Conservation (phyloP, 92 coral and sea anemone species). For the Epizoanthus illoricatus region DNA sequence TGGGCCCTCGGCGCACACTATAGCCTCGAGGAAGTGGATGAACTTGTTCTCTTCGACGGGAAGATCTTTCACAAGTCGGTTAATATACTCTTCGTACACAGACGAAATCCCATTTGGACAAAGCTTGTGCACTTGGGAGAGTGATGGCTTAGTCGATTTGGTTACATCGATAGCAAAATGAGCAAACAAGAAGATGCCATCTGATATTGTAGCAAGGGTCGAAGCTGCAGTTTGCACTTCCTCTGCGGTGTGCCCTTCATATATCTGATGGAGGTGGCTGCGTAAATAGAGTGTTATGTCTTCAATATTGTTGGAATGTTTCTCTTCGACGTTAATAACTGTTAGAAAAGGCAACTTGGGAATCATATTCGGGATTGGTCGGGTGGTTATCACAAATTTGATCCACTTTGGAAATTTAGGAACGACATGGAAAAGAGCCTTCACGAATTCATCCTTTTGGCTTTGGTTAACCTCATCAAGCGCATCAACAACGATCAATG, state of each 20-base stretch:
- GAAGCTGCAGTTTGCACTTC: conserved; percentile 8
- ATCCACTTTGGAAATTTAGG: conserved; percentile 47
- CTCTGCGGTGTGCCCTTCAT: conserved; percentile 10
- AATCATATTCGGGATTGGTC: conserved; percentile 20
- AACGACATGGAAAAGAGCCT: conserved; percentile 21
- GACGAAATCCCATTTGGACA: conserved; percentile 40
- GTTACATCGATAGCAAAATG: conserved; percentile 22
- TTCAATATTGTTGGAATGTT: conserved; percentile 10
- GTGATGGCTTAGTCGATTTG: neutral
- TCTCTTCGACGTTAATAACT: conserved; percentile 6
- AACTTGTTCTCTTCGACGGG: conserved; percentile 19
- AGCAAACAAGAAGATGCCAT: conserved; percentile 41
- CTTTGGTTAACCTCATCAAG: conserved; percentile 40
- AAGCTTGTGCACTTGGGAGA: conserved; percentile 23
- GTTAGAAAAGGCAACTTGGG: conserved; percentile 23
- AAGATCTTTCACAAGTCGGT: conserved; percentile 20
- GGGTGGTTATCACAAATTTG: conserved; percentile 40
- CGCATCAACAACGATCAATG: conserved; percentile 42
- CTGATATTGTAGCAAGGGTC: conserved; percentile 22
- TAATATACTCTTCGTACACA: conserved; percentile 40
- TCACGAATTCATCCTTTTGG: conserved; percentile 39
- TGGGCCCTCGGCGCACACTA: conserved; percentile 33
- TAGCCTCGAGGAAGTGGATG: conserved; percentile 33
- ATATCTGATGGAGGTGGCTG: conserved; percentile 8
- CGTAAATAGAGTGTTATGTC: conserved; percentile 27